Conservation (phyloP, 1,140 invertebrate genomes). For the Globodera rostochiensis region DNA sequence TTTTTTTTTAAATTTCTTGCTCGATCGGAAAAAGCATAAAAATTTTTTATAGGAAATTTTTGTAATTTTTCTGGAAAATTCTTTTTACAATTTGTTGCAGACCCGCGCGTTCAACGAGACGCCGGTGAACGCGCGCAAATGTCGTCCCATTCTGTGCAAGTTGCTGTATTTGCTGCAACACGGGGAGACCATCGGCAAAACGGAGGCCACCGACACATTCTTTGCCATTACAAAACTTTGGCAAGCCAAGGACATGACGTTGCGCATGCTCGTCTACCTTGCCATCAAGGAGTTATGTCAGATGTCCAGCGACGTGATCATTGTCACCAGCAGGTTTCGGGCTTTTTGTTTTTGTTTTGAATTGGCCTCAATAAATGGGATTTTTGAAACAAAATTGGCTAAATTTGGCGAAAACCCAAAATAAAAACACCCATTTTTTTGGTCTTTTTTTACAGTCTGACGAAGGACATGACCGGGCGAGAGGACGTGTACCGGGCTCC, state of each 20-base stretch:
- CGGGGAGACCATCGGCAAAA: conserved; percentile 83
- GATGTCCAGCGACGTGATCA: conserved; percentile 97
- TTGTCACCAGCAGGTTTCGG: conserved; percentile 78
- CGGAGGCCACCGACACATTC: conserved; percentile 96
- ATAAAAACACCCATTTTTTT: too few relatives aligned
- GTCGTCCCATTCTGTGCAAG: conserved; percentile 90
- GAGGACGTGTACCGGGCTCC: conserved; percentile 93
- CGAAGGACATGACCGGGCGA: conserved; percentile 98
- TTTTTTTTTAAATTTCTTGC: conserved; percentile 32
- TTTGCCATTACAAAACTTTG: conserved; percentile 99
- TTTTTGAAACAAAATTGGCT: not conserved
- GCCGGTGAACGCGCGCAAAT: conserved; percentile 93
- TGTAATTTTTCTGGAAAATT: conserved; percentile 9
- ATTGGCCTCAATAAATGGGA: too few relatives aligned
- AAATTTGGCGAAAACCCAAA: conserved; percentile 4
- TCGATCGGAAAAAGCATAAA: conserved; percentile 4
- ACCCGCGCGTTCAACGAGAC: conserved; percentile 93
- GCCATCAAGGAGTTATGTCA: conserved; percentile 94
- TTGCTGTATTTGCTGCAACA: conserved; percentile 91
- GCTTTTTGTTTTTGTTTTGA: conserved; percentile 34
- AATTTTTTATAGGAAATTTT: too few relatives aligned
- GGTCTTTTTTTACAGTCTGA: conserved; percentile 74
- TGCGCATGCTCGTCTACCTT: conserved; percentile 90
- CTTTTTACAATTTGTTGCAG: conserved; percentile 56
- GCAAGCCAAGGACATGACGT: conserved; percentile 88